Conservation (phyloP, 2,888 invertebrate species). For the Tromatobia lineatoria region DNA sequence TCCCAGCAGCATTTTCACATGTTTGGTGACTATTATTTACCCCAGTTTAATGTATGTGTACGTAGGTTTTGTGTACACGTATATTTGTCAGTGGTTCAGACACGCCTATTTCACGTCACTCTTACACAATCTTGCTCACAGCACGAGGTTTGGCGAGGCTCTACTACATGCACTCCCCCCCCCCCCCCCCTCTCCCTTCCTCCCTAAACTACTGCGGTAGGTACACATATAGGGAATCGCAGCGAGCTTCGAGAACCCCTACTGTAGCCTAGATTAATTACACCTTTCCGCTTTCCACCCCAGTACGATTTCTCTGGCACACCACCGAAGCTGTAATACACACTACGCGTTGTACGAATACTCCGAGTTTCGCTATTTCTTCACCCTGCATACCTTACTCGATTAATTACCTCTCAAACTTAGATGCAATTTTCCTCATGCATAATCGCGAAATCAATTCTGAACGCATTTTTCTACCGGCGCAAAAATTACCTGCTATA, state of each 20-base stretch:
- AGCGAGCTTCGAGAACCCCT: slow-evolving; percentile 22
- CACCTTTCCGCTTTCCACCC: slow-evolving; percentile 50
- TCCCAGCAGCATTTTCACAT: background rate
- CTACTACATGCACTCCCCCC: background rate
- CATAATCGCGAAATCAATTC: background rate
- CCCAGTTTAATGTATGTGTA: slow-evolving; percentile 24
- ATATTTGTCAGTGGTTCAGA: slow-evolving; percentile 36
- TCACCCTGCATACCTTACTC: slow-evolving; percentile 3
- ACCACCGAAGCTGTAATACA: slow-evolving; percentile 33
- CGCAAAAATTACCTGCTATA: background rate
- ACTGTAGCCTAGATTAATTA: slow-evolving; percentile 63
- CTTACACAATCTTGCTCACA: slow-evolving; percentile 55
- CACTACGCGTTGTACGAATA: slow-evolving; percentile 16
- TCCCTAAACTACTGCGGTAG: slow-evolving; percentile 37
- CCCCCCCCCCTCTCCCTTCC: slow-evolving; percentile 11
- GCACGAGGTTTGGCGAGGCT: slow-evolving; percentile 2
- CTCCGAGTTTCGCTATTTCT: slow-evolving; percentile 36
- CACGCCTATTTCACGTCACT: slow-evolving; percentile 43
- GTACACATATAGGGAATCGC: slow-evolving; percentile 37
- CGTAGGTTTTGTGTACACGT: slow-evolving; percentile 13
- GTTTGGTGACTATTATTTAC: slow-evolving; percentile 38
- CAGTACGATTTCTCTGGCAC: slow-evolving; percentile 57
- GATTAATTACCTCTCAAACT: slow-evolving; percentile 47
- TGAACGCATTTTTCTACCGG: background rate
- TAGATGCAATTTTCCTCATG: background rate